Conservation (phyloP, 1,140 invertebrate genomes). For the Nasonia giraulti region DNA sequence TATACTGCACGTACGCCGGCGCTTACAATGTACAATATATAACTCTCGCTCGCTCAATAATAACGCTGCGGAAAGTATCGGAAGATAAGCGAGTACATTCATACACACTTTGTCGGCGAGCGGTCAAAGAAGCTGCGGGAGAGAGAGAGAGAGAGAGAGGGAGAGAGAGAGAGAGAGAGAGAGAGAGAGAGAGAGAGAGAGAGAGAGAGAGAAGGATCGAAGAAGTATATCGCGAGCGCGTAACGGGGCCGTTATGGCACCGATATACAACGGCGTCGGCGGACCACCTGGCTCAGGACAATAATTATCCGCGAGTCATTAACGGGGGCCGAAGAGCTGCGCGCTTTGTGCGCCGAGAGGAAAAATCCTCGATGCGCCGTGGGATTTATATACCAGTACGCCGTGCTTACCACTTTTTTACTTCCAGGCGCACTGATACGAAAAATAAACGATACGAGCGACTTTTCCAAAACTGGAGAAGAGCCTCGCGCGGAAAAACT, state of each 20-base stretch:
- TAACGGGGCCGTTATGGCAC: constrained; percentile 58
- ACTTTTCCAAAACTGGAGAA: background rate
- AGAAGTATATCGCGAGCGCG: too few relatives aligned
- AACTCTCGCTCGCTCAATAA: background rate
- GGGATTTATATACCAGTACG: background rate
- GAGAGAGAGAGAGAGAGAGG: background rate
- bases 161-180: background rate
- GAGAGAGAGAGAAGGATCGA: too few relatives aligned
- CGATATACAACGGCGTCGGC: constrained; percentile 60
- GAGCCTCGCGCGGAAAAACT: constrained; percentile 11
- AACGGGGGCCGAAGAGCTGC: constrained; percentile 57
- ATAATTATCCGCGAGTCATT: constrained; percentile 66
- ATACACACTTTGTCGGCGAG: constrained; percentile 1
- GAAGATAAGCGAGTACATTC: background rate
- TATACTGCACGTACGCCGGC: too few relatives aligned
- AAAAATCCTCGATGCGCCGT: background rate
- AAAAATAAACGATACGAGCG: background rate
- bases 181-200: background rate
- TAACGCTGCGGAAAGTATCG: background rate
- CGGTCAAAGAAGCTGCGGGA: background rate
- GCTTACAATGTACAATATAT: background rate
- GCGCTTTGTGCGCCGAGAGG: background rate
- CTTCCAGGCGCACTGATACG: background rate
- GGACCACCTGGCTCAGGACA: constrained; percentile 66
- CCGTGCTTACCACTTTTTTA: too few relatives aligned